These are phyloP conservation scores for Gymnosoma rotundatum DNA, from an alignment of 2,888 invertebrate genomes.

Conservation along the genomic window DNA sequence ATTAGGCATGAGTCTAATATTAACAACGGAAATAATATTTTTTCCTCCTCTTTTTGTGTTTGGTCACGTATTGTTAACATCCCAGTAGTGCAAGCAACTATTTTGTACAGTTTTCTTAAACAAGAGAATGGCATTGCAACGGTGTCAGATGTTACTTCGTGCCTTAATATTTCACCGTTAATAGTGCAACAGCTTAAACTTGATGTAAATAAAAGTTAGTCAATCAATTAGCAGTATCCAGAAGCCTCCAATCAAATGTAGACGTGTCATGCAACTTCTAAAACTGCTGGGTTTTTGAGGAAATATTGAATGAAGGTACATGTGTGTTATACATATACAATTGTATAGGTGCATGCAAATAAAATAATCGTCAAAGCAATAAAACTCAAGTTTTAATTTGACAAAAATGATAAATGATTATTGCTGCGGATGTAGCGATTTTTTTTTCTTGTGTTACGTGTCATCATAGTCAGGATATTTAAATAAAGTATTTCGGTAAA, in stretches of 20 bases:
- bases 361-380: background rate
- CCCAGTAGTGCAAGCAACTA: background rate
- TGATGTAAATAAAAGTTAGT: no score
- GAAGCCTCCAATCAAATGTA: no score
- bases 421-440: conserved; percentile 62
- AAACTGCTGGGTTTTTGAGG: background rate
- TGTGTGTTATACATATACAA: background rate
- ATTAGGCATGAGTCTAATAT: conserved; percentile 49
- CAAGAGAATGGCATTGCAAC: no score
- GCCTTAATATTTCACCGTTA: background rate
- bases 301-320: background rate
- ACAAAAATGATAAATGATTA: conserved; percentile 64
- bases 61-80: background rate
- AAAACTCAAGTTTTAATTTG: conserved; percentile 48
- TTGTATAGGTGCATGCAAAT: conserved; percentile 21
- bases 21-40: conserved; percentile 62
- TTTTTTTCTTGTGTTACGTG: conserved; percentile 26
- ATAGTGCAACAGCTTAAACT: no score
- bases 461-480: conserved; percentile 19
- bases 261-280: background rate
- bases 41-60: background rate
- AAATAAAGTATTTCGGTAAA: background rate
- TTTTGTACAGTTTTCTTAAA: no score
- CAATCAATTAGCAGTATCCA: no score
- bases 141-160: background rate